Conservation (phyloP, 2,888 invertebrate species). For the Machimus rusticus region DNA sequence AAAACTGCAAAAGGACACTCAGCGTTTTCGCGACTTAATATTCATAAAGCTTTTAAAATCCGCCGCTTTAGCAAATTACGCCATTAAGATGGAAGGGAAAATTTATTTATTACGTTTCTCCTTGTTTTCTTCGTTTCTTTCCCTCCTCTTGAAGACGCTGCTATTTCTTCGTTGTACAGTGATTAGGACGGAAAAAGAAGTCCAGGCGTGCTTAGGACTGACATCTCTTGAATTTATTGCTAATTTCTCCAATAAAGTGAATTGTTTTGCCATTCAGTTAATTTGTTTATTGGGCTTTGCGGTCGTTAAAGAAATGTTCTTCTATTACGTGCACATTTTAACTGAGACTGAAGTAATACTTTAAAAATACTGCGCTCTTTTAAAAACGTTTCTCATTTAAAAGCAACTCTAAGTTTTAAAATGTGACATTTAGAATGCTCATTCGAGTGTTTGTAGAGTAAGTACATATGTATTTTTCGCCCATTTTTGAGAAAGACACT, state of each 20-base stretch:
- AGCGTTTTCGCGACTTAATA: slow-evolving; percentile 43
- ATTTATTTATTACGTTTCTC: slow-evolving; percentile 42
- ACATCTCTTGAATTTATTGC: neutral
- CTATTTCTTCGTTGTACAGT: neutral
- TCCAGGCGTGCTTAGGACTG: neutral
- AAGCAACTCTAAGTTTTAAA: neutral
- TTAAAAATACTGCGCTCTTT: neutral
- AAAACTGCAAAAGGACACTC: slow-evolving; percentile 16
- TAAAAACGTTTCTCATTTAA: neutral
- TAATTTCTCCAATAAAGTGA: neutral
- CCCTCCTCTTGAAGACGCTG: neutral
- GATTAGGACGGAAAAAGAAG: neutral
- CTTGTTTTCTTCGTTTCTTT: neutral
- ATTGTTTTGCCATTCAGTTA: neutral
- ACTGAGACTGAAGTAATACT: neutral
- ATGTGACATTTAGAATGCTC: neutral
- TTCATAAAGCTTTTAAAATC: slow-evolving; percentile 44
- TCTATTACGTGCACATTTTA: neutral
- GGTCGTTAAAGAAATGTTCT: neutral
- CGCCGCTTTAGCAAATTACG: slow-evolving; percentile 42
- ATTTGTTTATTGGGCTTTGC: neutral
- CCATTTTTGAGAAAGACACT: no score
- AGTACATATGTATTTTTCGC: no score
- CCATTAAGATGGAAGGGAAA: slow-evolving; percentile 40
- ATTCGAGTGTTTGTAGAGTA: neutral